A percentile compares a stretch with the other conserved stretches of the same genome.
phyloP scores from a whole-genome alignment of 2,888 invertebrate genomes.

The Pocota personata region DNA sequence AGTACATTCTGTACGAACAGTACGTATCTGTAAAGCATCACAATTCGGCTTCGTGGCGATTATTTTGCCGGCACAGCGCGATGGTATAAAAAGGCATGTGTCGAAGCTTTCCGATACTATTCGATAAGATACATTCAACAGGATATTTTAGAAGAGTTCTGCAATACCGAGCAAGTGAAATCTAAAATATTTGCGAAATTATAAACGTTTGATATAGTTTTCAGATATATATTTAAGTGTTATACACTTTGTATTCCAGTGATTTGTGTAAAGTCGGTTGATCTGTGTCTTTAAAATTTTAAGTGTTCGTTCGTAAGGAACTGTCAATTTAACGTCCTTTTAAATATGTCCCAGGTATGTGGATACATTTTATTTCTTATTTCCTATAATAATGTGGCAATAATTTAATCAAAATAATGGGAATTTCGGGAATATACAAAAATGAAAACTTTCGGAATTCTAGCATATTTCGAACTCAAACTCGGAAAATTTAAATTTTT shows the following conservation, averaged over 20 bases:
- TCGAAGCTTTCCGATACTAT: conserved; percentile 73
- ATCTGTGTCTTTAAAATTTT: neutral
- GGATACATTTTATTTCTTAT: neutral
- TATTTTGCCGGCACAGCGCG: conserved; percentile 48
- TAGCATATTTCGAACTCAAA: no score
- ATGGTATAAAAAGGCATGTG: conserved; percentile 75
- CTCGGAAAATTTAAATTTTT: no score
- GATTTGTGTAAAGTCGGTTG: neutral
- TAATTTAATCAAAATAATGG: neutral
- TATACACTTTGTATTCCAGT: neutral
- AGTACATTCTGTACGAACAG: conserved; percentile 27
- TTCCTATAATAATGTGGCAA: neutral
- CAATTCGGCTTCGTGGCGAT: conserved; percentile 43
- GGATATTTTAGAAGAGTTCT: conserved; percentile 74
- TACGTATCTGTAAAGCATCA: conserved; percentile 40
- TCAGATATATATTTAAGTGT: neutral
- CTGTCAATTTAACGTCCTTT: neutral
- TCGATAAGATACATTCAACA: conserved; percentile 74
- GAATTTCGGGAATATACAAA: no score
- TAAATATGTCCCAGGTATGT: conserved; percentile 57
- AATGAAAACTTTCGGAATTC: no score
- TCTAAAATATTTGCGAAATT: neutral
- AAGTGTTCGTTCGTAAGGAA: neutral
- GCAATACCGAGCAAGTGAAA: conserved; percentile 17
- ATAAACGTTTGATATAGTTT: neutral